Evolutionary conservation across 2,888 invertebrate species (phyloP), one percentile per base, ranked within the genome.

Genomic region (Leistus spinibarbis): DNA sequence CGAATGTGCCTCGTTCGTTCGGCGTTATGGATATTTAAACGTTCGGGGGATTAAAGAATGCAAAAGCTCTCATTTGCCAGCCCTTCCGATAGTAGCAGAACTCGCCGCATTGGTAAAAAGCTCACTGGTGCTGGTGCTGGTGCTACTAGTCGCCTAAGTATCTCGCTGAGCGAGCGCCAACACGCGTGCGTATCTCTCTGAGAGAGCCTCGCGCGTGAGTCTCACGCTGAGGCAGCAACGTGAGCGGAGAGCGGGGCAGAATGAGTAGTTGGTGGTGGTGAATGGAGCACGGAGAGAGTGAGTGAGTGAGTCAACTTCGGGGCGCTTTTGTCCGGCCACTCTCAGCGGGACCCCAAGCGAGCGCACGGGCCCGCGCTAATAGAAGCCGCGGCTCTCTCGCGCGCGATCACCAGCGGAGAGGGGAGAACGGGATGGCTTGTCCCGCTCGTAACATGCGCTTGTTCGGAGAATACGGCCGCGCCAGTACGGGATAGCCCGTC

Each of bases 401-500:
- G 22, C 78, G 80, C 80, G 80, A 83, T 83, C 82, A 82, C 80
- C 79, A 82, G 82, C 82, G 82, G 84, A 82, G 64, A 23, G 24
- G 64, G 16, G 64, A 20, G 24, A 23, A 20, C 2, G 22, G 16
- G 64, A 7, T 13, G 27, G 20, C 24, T 17, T 64, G 64, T 64
- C 64, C 64, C 64, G 64, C 64, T 20, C 17, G 17, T 24, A 27
- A 64, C 64, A 40, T 40, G 64, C 64, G 64, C 23, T 60, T 60
- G 22, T 60, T 60, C 20, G 64, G 13, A 40, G 40, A 40, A 64
- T 64, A 17, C 64, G 16, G 13, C 23, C 24, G 27, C 17, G 83
- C 82, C 83, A 81, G 78, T 81, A 83, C 83, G 82, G 83, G 82
- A 81, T 81, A 81, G 82, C 81, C 81, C 81, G 81, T 79, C 80